Conservation (phyloP, 1,140 invertebrate genomes). For the Aphaenogaster floridana region DNA sequence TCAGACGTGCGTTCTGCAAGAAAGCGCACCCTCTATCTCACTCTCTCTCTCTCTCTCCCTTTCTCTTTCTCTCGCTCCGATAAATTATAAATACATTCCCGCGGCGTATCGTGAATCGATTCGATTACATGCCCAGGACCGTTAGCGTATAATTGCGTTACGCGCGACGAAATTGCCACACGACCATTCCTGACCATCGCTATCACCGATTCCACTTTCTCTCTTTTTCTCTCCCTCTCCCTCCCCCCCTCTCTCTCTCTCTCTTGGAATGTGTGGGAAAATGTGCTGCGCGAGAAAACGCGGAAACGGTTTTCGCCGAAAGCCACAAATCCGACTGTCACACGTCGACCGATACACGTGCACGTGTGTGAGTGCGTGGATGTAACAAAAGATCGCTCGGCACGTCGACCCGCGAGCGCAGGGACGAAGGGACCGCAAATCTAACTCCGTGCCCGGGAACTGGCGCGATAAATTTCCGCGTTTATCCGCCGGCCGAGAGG, state of each 20-base stretch:
- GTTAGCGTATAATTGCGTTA: slow-evolving; percentile 54
- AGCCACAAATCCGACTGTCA: slow-evolving; percentile 72
- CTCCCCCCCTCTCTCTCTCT: no score
- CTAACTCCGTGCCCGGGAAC: slow-evolving; percentile 39
- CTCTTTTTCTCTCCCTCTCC: neutral
- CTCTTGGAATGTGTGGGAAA: slow-evolving; percentile 11
- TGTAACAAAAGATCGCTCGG: slow-evolving; percentile 46
- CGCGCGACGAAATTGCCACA: slow-evolving; percentile 49
- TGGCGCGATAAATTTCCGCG: slow-evolving; percentile 42
- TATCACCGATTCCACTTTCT: neutral
- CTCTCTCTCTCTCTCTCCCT: neutral
- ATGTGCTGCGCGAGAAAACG: slow-evolving; percentile 44
- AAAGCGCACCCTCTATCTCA: neutral
- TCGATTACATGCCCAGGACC: slow-evolving; percentile 34
- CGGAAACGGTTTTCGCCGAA: slow-evolving; percentile 60
- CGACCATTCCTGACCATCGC: slow-evolving; percentile 6
- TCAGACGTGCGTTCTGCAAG: slow-evolving; percentile 15
- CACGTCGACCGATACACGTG: neutral
- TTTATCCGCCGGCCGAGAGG: slow-evolving; percentile 32
- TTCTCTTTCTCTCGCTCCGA: neutral
- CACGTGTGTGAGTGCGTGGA: neutral
- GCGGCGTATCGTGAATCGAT: slow-evolving; percentile 32
- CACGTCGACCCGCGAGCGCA: slow-evolving; percentile 36
- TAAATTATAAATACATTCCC: slow-evolving; percentile 36
- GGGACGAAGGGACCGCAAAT: slow-evolving; percentile 53